Evolutionary conservation across 2,797 vertebrate genomes (phyloP).

Genomic region (Cossypha dichroa): DNA sequence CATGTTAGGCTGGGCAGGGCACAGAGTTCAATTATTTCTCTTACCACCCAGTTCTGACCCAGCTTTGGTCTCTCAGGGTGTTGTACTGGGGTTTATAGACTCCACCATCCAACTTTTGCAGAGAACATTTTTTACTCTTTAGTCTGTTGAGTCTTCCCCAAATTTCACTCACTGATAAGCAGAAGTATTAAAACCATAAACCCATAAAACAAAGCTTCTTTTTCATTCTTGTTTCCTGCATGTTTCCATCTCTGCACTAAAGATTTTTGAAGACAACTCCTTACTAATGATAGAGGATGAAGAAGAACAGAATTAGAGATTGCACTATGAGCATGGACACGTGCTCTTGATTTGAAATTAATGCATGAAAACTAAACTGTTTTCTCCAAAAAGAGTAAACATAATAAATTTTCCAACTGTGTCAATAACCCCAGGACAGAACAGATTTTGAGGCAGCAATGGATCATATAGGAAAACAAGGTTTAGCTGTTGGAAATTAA

Average conservation of each 20-base stretch:
- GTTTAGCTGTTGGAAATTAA: conserved; percentile 67
- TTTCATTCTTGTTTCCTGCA: neutral
- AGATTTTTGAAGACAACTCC: neutral
- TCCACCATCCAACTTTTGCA: neutral
- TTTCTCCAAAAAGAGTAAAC: conserved; percentile 35
- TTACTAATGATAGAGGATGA: neutral
- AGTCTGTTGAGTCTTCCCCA: neutral
- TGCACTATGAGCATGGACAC: neutral
- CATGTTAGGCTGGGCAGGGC: neutral
- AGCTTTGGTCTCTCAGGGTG: neutral
- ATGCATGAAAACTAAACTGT: conserved; percentile 2
- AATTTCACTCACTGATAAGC: neutral
- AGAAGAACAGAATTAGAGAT: neutral
- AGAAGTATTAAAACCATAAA: neutral
- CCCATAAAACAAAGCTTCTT: neutral
- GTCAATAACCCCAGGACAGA: conserved; percentile 69
- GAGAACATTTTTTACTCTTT: neutral
- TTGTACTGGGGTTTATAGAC: neutral
- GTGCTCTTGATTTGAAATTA: neutral
- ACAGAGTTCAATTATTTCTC: neutral
- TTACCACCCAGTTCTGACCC: neutral
- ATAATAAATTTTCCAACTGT: conserved; percentile 59
- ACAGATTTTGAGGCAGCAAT: conserved; percentile 23
- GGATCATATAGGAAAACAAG: conserved; percentile 60
- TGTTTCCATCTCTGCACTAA: neutral